These are phyloP conservation scores for Acropora yongei DNA, from an alignment of 64 coral and sea anemone species.

Conservation along the genomic window DNA sequence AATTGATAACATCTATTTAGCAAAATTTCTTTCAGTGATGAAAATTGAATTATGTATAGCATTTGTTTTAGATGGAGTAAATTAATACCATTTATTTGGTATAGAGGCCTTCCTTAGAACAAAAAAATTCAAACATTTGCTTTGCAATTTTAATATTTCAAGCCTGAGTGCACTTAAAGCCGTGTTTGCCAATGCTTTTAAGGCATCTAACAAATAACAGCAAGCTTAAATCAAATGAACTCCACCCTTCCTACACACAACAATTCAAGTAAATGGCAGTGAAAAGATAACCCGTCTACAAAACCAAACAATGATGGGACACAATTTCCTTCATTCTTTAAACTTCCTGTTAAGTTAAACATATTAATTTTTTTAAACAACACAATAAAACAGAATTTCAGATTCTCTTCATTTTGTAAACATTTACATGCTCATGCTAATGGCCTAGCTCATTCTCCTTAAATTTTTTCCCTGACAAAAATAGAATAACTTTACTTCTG, in stretches of 20 bases:
- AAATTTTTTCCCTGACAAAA: neutral
- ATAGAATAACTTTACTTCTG: neutral
- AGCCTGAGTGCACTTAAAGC: neutral
- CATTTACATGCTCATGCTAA: slow-evolving; percentile 32
- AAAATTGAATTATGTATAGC: no score
- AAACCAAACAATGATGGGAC: slow-evolving; percentile 13
- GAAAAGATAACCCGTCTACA: slow-evolving; percentile 9
- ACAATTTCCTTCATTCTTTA: slow-evolving; percentile 2
- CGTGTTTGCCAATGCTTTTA: slow-evolving; percentile 35
- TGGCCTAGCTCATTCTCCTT: neutral
- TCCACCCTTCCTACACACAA: neutral
- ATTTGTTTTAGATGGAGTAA: no score
- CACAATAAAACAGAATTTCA: slow-evolving; percentile 10
- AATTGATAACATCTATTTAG: no score
- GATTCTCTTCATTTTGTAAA: slow-evolving; percentile 29
- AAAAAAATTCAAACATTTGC: slow-evolving; percentile 22
- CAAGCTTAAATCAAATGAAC: neutral
- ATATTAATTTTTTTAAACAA: neutral
- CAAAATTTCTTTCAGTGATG: no score
- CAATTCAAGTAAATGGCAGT: neutral
- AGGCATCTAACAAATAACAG: neutral
- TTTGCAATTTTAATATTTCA: neutral
- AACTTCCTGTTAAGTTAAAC: slow-evolving; percentile 28
- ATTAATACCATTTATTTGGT: neutral
- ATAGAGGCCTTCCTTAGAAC: neutral